A percentile compares a stretch with the other conserved stretches of the same genome.
Evolutionary conservation across 2,888 invertebrate species (phyloP).

Genomic region (Bhutanitis thaidina): DNA sequence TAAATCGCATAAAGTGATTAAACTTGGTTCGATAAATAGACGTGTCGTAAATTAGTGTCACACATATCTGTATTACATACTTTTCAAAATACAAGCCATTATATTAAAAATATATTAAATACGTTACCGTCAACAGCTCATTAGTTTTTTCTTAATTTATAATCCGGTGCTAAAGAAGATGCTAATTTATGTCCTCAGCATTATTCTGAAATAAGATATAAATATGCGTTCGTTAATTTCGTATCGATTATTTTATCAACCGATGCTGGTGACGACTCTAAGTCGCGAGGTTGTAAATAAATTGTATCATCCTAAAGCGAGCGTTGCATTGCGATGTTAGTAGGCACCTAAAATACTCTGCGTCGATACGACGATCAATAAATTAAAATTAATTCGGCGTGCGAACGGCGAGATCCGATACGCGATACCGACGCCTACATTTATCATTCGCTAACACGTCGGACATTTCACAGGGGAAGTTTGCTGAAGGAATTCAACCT

Average conservation of each 20-base stretch:
- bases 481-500: conserved; percentile 56
- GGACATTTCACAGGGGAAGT: conserved; percentile 70
- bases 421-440: conserved; percentile 78
- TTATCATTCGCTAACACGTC: conserved; percentile 79
- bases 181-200: neutral
- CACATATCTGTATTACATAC: conserved; percentile 20
- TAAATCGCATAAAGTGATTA: neutral
- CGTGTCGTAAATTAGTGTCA: conserved; percentile 5
- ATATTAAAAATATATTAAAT: conserved; percentile 30
- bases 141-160: conserved; percentile 12
- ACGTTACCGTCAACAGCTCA: conserved; percentile 1
- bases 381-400: conserved; percentile 81
- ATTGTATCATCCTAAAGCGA: conserved; percentile 53
- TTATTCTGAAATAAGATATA: neutral
- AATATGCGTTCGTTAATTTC: neutral
- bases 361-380: conserved; percentile 77
- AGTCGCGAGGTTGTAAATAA: conserved; percentile 42
- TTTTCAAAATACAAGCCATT: conserved; percentile 35
- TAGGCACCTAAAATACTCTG: conserved; percentile 74
- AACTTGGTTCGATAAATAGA: neutral
- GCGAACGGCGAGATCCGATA: conserved; percentile 79
- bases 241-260: neutral
- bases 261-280: neutral
- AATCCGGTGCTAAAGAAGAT: neutral
- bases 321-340: conserved; percentile 50